phyloP scores from a whole-genome alignment of 1,140 invertebrate species.

The Lethrus apterus region DNA sequence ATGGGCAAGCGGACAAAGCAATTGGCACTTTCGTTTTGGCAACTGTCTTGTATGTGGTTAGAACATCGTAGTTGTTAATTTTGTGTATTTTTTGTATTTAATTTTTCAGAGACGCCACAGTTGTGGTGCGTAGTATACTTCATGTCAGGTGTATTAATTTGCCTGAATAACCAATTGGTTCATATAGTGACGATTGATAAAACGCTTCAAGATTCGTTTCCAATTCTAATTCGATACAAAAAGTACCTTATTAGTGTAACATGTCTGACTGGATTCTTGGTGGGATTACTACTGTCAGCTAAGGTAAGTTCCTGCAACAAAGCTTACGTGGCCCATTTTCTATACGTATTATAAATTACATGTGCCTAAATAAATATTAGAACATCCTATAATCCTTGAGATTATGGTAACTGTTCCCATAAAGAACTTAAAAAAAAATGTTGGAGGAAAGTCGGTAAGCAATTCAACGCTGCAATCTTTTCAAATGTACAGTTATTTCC shows the following conservation, averaged over 20 bases:
- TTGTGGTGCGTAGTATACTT: constrained; percentile 4
- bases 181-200: constrained; percentile 2
- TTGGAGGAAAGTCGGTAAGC: too few relatives aligned
- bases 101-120: background rate
- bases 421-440: too few relatives aligned
- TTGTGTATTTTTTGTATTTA: too few relatives aligned
- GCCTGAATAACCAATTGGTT: background rate
- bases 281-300: background rate
- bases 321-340: background rate
- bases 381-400: background rate
- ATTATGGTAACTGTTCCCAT: background rate
- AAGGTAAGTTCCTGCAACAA: constrained; percentile 1
- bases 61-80: too few relatives aligned
- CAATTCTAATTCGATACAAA: background rate
- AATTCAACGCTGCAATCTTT: too few relatives aligned
- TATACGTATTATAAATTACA: background rate
- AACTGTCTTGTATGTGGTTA: too few relatives aligned
- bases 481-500: too few relatives aligned
- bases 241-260: constrained; percentile 1
- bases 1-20: too few relatives aligned
- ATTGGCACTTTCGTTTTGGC: too few relatives aligned
- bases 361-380: background rate
- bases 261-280: background rate
- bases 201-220: background rate
- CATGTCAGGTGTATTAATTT: background rate